phyloP scores from a whole-genome alignment of 2,797 vertebrate species.

The Danio choprae region DNA sequence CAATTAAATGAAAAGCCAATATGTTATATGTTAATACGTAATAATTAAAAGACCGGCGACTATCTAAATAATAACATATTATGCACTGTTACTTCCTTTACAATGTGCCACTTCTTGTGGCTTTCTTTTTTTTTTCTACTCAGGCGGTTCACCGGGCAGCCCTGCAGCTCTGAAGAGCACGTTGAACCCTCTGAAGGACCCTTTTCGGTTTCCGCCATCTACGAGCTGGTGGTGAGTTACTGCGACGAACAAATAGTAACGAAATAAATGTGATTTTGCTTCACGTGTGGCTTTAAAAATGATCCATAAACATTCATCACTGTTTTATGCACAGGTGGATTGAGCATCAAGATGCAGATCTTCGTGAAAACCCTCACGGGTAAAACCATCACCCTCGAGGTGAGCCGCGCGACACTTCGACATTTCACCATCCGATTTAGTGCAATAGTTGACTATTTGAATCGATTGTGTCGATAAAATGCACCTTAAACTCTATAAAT shows the following conservation, averaged over 20 bases:
- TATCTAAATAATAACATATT: too few species aligned
- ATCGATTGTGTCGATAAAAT: neutral
- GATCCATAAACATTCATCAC: neutral
- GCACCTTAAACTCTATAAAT: fast-evolving
- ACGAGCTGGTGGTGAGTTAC: conserved; percentile 38
- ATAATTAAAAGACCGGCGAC: neutral
- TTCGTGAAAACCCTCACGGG: conserved; percentile 87
- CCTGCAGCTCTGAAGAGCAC: conserved; percentile 26
- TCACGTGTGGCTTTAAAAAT: neutral
- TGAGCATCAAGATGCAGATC: conserved; percentile 75
- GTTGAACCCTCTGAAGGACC: conserved; percentile 30
- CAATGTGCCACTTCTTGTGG: neutral
- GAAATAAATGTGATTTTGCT: neutral
- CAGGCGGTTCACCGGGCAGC: conserved; percentile 20
- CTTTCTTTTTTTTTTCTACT: neutral
- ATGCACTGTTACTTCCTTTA: neutral
- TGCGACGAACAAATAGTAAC: neutral
- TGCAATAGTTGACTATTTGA: neutral
- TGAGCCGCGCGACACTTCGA: conserved; percentile 34
- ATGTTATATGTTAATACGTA: neutral
- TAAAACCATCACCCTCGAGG: conserved; percentile 87
- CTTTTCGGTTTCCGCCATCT: conserved; percentile 52
- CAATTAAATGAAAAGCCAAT: neutral
- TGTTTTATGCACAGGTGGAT: conserved; percentile 55
- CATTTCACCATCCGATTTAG: neutral